These are phyloP conservation scores for Phaetusa simplex DNA, from an alignment of 2,113 vertebrate genomes.

Conservation along the genomic window DNA sequence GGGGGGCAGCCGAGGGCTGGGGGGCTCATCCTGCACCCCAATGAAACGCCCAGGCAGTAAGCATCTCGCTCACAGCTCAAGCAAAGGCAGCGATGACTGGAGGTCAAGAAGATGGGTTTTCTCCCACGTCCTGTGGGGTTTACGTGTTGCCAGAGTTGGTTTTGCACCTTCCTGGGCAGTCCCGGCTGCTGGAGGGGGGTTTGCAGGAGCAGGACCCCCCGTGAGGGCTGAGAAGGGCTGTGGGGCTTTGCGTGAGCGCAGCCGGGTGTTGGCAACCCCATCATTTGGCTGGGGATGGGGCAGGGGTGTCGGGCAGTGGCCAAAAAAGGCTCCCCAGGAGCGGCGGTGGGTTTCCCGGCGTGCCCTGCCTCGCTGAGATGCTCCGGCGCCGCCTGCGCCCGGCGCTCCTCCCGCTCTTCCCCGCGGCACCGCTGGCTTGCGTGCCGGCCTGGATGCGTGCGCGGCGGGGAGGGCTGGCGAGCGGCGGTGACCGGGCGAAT, in stretches of 20 bases:
- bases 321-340: neutral
- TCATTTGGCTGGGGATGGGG: neutral
- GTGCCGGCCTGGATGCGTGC: neutral
- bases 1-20: accelerated
- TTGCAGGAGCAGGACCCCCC: neutral
- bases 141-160: neutral
- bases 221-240: neutral
- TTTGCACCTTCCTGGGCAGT: neutral
- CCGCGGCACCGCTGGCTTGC: accelerated
- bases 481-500: accelerated
- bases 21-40: neutral
- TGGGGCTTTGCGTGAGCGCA: neutral
- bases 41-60: accelerated
- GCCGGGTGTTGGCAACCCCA: neutral
- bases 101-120: neutral
- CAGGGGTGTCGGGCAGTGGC: neutral
- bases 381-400: accelerated
- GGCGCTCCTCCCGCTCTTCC: accelerated
- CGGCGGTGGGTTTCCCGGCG: accelerated
- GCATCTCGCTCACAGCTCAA: neutral
- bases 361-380: accelerated
- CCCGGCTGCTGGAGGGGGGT: neutral
- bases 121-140: neutral
- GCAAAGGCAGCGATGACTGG: accelerated
- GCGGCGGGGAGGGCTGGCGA: accelerated